A percentile compares a stretch with the other conserved stretches of the same genome.
Evolutionary conservation across 2,113 vertebrate genomes (phyloP).

Genomic region (Siniperca knerii): DNA sequence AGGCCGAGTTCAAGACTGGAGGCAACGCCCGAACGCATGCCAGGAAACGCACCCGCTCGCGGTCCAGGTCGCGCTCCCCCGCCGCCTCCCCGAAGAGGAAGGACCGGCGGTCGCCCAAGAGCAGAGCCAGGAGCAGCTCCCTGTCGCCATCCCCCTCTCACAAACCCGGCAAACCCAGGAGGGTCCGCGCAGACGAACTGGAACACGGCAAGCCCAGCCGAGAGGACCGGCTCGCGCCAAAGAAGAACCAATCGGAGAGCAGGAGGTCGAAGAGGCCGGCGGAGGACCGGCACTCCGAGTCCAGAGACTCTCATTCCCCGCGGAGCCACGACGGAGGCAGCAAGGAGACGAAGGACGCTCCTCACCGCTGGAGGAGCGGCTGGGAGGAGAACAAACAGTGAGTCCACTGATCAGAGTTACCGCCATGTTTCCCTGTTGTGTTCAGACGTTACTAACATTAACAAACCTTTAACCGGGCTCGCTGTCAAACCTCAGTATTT

Average conservation of each 20-base stretch:
- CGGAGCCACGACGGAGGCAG: conserved; percentile 72
- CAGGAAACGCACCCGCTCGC: conserved; percentile 92
- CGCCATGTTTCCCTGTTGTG: too few relatives aligned
- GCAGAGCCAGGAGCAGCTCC: conserved; percentile 89
- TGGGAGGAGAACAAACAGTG: conserved; percentile 98
- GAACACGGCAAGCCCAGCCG: conserved; percentile 75
- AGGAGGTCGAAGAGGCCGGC: conserved; percentile 87
- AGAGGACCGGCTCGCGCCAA: conserved; percentile 86
- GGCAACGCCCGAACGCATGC: conserved; percentile 81
- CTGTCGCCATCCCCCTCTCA: conserved; percentile 83
- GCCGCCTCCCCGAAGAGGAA: conserved; percentile 91
- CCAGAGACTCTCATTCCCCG: conserved; percentile 82
- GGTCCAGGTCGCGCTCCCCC: conserved; percentile 91
- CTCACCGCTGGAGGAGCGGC: conserved; percentile 94
- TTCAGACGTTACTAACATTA: too few relatives aligned
- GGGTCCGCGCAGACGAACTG: conserved; percentile 82
- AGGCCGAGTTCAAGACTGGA: conserved; percentile 38
- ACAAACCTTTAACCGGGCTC: too few relatives aligned
- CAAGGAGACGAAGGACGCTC: conserved; percentile 90
- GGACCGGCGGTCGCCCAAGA: conserved; percentile 92
- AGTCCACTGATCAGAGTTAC: conserved; percentile 56
- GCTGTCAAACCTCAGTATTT: too few relatives aligned
- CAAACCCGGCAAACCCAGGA: conserved; percentile 86
- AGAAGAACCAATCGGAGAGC: conserved; percentile 87
- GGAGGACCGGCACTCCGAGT: conserved; percentile 88